phyloP scores from a whole-genome alignment of 1,140 invertebrate species.

The Cotesia vestalis region DNA sequence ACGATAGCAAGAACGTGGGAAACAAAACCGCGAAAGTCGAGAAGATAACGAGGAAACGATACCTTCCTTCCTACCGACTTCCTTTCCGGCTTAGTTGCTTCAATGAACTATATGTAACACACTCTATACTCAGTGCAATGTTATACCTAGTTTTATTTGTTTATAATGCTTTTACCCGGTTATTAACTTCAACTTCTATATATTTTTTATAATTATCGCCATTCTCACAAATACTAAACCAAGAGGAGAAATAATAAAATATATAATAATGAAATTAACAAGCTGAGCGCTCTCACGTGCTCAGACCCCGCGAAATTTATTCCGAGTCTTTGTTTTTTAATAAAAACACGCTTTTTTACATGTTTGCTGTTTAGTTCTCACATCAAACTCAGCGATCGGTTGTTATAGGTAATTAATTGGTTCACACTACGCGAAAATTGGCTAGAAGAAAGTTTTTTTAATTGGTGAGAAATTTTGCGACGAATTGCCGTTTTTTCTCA shows the following conservation, averaged over 20 bases:
- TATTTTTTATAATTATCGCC: conserved; percentile 31
- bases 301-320: conserved; percentile 14
- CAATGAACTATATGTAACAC: neutral
- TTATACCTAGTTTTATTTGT: neutral
- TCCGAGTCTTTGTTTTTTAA: neutral
- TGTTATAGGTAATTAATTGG: conserved; percentile 9
- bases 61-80: conserved; percentile 36
- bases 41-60: conserved; percentile 38
- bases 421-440: conserved; percentile 1
- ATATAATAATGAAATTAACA: conserved; percentile 16
- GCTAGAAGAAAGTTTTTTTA: neutral
- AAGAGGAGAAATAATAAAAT: conserved; percentile 19
- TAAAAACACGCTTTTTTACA: too few species aligned
- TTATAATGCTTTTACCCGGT: neutral
- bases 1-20: conserved; percentile 47
- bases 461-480: neutral
- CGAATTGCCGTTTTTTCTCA: too few species aligned
- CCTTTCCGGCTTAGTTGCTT: conserved; percentile 24
- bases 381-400: conserved; percentile 5
- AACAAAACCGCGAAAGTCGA: conserved; percentile 44
- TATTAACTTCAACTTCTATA: neutral
- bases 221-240: conserved; percentile 32
- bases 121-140: neutral
- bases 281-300: conserved; percentile 13
- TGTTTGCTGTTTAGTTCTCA: neutral